These are phyloP conservation scores for Coracopsis vasa DNA, from an alignment of 2,113 vertebrate species.

Conservation along the genomic window DNA sequence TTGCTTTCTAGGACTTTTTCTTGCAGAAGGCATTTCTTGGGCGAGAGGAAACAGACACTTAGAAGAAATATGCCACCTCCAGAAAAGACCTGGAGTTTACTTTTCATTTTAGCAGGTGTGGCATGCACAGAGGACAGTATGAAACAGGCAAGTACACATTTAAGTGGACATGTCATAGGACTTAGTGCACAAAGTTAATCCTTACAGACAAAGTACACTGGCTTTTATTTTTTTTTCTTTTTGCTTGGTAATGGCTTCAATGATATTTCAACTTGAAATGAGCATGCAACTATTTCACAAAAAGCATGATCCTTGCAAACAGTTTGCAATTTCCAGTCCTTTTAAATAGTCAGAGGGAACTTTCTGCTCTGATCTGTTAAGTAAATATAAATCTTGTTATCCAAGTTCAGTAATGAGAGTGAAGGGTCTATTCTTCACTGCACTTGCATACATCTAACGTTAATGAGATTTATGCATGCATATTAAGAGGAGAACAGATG, in stretches of 20 bases:
- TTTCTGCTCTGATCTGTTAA: slow-evolving; percentile 71
- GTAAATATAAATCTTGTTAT: slow-evolving; percentile 79
- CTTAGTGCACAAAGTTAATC: slow-evolving; percentile 35
- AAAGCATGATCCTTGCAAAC: slow-evolving; percentile 48
- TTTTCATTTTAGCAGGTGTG: not conserved
- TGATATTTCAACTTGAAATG: slow-evolving; percentile 72
- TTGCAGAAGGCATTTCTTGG: not conserved
- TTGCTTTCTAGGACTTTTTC: not conserved
- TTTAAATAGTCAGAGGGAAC: slow-evolving; percentile 69
- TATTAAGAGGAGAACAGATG: slow-evolving; percentile 73
- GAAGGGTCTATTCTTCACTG: slow-evolving; percentile 66
- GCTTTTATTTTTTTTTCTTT: not conserved
- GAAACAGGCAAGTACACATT: not conserved
- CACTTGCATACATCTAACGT: slow-evolving; percentile 70
- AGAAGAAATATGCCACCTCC: not conserved
- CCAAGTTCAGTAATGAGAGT: slow-evolving; percentile 72
- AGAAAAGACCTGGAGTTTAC: not conserved
- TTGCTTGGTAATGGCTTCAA: slow-evolving; percentile 61
- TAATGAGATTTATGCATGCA: slow-evolving; percentile 73
- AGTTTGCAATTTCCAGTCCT: slow-evolving; percentile 59
- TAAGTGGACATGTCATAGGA: slow-evolving; percentile 18
- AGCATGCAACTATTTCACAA: slow-evolving; percentile 70
- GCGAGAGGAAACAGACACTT: not conserved
- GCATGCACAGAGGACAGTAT: not conserved
- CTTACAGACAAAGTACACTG: not conserved